Conservation (phyloP, 2,113 vertebrate species). For the Sitta europaea region DNA sequence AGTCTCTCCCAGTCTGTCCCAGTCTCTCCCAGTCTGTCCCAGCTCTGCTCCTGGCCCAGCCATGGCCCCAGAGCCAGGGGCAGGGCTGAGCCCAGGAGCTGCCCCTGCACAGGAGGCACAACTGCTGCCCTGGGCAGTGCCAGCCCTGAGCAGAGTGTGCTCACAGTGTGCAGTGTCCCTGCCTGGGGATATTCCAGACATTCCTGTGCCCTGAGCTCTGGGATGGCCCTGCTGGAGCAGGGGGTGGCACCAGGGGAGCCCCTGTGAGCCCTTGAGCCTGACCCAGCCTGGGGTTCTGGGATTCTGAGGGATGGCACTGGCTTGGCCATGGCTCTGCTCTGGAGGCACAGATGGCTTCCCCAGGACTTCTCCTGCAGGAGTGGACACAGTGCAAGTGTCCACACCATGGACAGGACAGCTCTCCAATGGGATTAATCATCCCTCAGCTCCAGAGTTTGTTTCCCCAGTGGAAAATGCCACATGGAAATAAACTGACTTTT, state of each 20-base stretch:
- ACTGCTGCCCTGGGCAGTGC: no score
- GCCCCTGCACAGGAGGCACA: no score
- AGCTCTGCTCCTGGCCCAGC: no score
- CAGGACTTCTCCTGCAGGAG: not conserved
- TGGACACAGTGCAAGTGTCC: not conserved
- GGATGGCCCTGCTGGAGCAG: no score
- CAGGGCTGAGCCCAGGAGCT: not conserved
- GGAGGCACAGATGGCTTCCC: not conserved
- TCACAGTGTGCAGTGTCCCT: no score
- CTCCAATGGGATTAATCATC: rapidly evolving
- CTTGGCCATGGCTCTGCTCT: not conserved
- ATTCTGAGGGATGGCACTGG: not conserved
- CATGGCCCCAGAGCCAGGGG: not conserved
- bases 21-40: no score
- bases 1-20: no score
- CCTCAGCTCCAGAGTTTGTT: not conserved
- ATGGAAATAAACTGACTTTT: not conserved
- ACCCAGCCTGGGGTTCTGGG: rapidly evolving
- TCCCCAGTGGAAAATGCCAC: not conserved
- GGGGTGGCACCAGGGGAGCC: no score
- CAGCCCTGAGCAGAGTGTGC: no score
- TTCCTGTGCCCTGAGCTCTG: no score
- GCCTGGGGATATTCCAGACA: no score
- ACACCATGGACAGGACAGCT: rapidly evolving
- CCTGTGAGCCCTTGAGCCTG: not conserved